Percentiles rank a stretch among this genome's conserved stretches.
phyloP scores from a whole-genome alignment of 2,797 vertebrate species.

The Champsocephalus gunnari region DNA sequence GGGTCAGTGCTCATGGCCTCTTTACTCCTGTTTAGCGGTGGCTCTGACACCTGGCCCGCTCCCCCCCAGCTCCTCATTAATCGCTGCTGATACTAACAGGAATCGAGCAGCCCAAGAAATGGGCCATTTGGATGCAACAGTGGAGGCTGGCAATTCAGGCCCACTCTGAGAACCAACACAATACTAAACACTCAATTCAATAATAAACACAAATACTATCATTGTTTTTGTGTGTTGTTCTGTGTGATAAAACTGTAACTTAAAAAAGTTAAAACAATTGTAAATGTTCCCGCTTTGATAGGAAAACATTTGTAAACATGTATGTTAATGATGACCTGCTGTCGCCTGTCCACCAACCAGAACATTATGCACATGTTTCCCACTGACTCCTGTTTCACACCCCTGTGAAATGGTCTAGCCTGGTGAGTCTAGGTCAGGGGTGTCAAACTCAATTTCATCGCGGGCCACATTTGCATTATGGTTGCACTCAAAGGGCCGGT shows the following conservation, averaged over 20 bases:
- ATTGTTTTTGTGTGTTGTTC: not conserved
- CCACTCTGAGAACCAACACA: conserved; percentile 18
- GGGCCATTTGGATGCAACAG: conserved; percentile 59
- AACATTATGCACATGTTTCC: too few relatives aligned
- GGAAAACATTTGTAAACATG: too few relatives aligned
- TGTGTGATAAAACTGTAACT: not conserved
- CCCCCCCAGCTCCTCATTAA: conserved; percentile 71
- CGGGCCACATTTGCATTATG: too few relatives aligned
- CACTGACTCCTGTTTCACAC: too few relatives aligned
- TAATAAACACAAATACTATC: not conserved
- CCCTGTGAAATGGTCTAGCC: too few relatives aligned
- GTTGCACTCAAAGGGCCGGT: too few relatives aligned
- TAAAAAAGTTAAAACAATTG: not conserved
- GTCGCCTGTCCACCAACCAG: too few relatives aligned
- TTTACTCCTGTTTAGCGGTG: conserved; percentile 64
- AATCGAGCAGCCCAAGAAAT: conserved; percentile 69
- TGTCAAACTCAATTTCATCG: too few relatives aligned
- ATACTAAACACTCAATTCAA: too few relatives aligned
- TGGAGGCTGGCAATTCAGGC: conserved; percentile 25
- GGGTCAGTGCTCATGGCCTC: conserved; percentile 66
- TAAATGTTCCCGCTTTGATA: not conserved
- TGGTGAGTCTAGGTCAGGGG: too few relatives aligned
- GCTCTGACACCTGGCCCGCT: conserved; percentile 68
- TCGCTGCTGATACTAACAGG: conserved; percentile 71
- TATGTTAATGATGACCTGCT: too few relatives aligned